phyloP scores from a whole-genome alignment of 2,113 vertebrate genomes.

The Galbula dea region DNA sequence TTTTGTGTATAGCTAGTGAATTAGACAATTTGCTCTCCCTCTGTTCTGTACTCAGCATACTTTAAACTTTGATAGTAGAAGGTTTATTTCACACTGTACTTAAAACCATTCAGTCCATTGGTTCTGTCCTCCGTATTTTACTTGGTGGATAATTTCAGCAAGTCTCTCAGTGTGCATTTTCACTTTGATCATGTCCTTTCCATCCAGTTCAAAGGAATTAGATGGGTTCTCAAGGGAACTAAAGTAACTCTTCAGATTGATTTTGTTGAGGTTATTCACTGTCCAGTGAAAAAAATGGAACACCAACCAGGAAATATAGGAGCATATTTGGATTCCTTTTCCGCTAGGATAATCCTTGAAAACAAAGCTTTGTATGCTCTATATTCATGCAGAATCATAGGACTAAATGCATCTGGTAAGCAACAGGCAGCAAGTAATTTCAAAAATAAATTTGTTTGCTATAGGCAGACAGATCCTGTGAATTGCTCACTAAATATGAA shows the following conservation, averaged over 20 bases:
- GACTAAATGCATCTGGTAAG: background rate
- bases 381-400: background rate
- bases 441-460: background rate
- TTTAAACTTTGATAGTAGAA: background rate
- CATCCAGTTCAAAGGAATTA: constrained; percentile 5
- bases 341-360: background rate
- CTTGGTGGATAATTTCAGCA: background rate
- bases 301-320: background rate
- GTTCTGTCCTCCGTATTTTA: background rate
- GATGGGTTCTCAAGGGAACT: background rate
- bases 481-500: background rate
- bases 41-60: background rate
- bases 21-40: background rate
- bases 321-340: background rate
- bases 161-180: background rate
- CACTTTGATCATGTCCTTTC: constrained; percentile 11
- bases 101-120: background rate
- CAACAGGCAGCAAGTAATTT: background rate
- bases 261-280: constrained; percentile 11
- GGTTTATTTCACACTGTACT: background rate
- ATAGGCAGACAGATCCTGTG: background rate
- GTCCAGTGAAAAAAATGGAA: background rate
- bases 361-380: background rate
- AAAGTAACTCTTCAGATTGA: background rate
- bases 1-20: background rate